Evolutionary conservation across 2,888 invertebrate genomes (phyloP).

Genomic region (Drosophila prolongata): DNA sequence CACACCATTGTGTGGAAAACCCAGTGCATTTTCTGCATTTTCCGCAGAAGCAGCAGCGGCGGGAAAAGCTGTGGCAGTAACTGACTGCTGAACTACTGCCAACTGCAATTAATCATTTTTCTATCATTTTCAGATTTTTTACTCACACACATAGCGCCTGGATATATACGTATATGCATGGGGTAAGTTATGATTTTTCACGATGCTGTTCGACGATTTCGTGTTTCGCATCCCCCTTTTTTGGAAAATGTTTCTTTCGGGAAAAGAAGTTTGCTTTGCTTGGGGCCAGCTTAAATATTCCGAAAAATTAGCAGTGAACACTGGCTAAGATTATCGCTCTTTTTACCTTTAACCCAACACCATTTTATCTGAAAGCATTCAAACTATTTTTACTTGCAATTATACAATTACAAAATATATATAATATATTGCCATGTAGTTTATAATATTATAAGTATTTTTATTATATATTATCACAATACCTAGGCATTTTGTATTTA

Average conservation of each 20-base stretch:
- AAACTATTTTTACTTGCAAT: too few relatives aligned
- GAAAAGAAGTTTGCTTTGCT: slow-evolving; percentile 6
- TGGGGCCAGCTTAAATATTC: slow-evolving; percentile 25
- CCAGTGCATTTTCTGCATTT: slow-evolving; percentile 44
- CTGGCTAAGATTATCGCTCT: too few relatives aligned
- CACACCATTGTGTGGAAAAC: slow-evolving; percentile 38
- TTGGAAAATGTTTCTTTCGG: slow-evolving; percentile 45
- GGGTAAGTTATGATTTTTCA: slow-evolving; percentile 62
- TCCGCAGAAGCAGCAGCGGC: slow-evolving; percentile 43
- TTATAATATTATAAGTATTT: too few relatives aligned
- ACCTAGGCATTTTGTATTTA: too few relatives aligned
- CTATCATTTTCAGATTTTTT: slow-evolving; percentile 82
- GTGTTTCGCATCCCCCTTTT: slow-evolving; percentile 3
- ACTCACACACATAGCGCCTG: slow-evolving; percentile 26
- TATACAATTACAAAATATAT: too few relatives aligned
- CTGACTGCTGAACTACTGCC: slow-evolving; percentile 80
- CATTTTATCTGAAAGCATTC: too few relatives aligned
- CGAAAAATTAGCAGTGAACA: too few relatives aligned
- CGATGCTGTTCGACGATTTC: slow-evolving; percentile 35
- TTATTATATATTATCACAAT: too few relatives aligned
- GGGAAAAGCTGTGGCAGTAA: slow-evolving; percentile 50
- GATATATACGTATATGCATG: slow-evolving; percentile 21
- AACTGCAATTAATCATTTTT: slow-evolving; percentile 82
- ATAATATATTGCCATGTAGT: too few relatives aligned
- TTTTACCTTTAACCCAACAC: too few relatives aligned